Evolutionary conservation across 2,888 invertebrate species (phyloP), one percentile per base, ranked within the genome.

Genomic region (Bhutanitis thaidina): DNA sequence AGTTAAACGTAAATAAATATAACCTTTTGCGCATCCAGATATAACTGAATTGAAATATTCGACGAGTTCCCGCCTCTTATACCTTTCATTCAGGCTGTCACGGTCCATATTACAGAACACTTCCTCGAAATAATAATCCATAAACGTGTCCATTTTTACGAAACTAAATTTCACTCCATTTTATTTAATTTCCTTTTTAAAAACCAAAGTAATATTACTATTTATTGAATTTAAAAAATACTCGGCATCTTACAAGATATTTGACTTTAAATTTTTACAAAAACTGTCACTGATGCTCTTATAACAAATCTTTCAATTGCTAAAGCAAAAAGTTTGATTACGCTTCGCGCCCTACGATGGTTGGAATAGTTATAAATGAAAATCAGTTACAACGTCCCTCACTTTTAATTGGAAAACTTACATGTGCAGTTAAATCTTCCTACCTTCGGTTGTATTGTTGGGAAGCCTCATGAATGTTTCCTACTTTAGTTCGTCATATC

Each of bases 31-130:
- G 72, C 94, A 95, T 55, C 94, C 95, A 63, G 93, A 91, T 59
- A 96, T 95, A 43, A 95, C 91, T 13, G 95, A 93, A 67, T 93
- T 94, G 64, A 96, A 93, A 78, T 95, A 96, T 69, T 94, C 93
- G 46, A 95, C 93, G 43, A 96, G 85, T 65, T 94, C 91, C 30
- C 92, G 88, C 30, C 96, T 90, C 63, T 93, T 95, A 63, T 92
- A 91, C 25, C 94, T 91, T 44, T 93, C 93, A 60, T 93, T 93
- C 45, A 96, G 86, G 60, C 93, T 92, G 76, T 93, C 94, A 8
- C 96, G 91, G 45, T 94, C 93, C 71, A 95, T 84, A 62, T 91
- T 91, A 60, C 91, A 85, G 69, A 96, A 95, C 40, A 94, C 91
- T 70, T 92, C 91, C 60, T 95, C 94, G 67, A 95, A 95, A 82